Conservation (phyloP, 2,797 vertebrate genomes). For the Spizella passerina region DNA sequence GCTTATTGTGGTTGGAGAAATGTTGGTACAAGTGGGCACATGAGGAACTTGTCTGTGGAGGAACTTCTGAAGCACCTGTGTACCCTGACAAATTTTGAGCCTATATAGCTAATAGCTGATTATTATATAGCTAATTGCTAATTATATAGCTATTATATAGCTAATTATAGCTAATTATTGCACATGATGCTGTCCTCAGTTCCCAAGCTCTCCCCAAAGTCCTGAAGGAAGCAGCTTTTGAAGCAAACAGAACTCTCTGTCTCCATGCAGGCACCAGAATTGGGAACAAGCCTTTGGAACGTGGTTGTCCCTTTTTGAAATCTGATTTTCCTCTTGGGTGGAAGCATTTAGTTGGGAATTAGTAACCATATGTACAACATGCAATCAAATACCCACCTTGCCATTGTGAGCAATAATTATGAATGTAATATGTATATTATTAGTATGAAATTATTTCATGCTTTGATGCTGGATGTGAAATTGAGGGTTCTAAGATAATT, state of each 20-base stretch:
- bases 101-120: background rate
- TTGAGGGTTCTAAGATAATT: background rate
- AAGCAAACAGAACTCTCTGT: background rate
- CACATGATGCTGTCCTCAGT: background rate
- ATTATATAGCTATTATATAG: background rate
- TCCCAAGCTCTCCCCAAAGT: background rate
- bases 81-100: background rate
- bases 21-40: background rate
- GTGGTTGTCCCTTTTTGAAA: background rate
- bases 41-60: background rate
- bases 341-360: background rate
- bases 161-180: background rate
- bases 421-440: too few species aligned
- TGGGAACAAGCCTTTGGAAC: background rate
- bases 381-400: background rate
- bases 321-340: background rate
- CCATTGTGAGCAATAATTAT: background rate
- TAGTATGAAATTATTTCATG: background rate
- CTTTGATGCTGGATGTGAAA: background rate
- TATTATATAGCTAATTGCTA: background rate
- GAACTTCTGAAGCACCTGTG: background rate
- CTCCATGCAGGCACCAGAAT: background rate
- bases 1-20: background rate
- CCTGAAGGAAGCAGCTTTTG: background rate
- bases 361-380: fast-evolving